These are phyloP conservation scores for Ethmia dodecea DNA, from an alignment of 2,888 invertebrate genomes.

Conservation along the genomic window DNA sequence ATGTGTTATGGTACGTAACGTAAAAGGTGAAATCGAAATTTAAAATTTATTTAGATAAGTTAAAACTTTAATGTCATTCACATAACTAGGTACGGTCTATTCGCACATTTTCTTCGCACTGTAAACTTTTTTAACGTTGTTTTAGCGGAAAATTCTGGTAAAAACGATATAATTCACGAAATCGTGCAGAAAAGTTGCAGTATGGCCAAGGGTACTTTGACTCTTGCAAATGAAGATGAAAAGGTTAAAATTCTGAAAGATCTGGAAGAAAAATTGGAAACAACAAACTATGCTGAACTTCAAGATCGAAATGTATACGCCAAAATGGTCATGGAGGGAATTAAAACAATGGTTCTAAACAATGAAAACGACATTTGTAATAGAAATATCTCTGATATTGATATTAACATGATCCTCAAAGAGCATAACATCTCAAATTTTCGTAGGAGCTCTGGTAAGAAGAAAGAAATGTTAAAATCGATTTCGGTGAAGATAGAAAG, in stretches of 20 bases:
- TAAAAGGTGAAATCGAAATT: too few relatives aligned
- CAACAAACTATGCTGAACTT: slow-evolving; percentile 24
- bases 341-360: slow-evolving; percentile 28
- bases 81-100: too few relatives aligned
- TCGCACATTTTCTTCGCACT: too few relatives aligned
- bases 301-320: slow-evolving; percentile 34
- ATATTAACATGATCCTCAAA: too few relatives aligned
- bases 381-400: background rate
- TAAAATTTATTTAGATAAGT: too few relatives aligned
- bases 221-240: slow-evolving; percentile 11
- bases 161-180: too few relatives aligned
- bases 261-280: slow-evolving; percentile 33
- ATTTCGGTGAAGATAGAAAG: slow-evolving; percentile 32
- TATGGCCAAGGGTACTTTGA: slow-evolving; percentile 19
- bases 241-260: slow-evolving; percentile 14
- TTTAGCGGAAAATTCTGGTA: too few relatives aligned
- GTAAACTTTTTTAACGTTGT: too few relatives aligned
- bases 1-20: too few relatives aligned
- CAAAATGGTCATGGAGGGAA: slow-evolving; percentile 43
- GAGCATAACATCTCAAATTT: too few relatives aligned
- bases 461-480: slow-evolving; percentile 24
- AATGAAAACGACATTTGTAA: slow-evolving; percentile 1
- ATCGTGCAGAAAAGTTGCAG: slow-evolving; percentile 36
- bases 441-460: too few relatives aligned
- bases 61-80: too few relatives aligned